Evolutionary conservation across 2,113 vertebrate genomes (phyloP), one percentile per base, ranked within the genome.

Genomic region (Formicarius rufipectus): DNA sequence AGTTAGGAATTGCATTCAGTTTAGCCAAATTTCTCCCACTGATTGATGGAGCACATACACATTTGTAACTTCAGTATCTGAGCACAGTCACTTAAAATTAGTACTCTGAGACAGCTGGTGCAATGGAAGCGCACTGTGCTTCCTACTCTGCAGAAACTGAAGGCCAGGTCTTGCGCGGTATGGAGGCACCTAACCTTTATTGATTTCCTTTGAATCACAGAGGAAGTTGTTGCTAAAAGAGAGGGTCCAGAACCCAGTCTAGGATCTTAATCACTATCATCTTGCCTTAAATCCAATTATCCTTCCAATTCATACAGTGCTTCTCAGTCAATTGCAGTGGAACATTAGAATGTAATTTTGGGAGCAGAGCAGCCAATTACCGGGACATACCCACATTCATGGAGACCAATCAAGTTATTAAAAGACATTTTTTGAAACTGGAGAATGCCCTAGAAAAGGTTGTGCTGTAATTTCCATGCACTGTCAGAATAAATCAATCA

Each of bases 391-490:
- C 53, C 52, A 88, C 52, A 77, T 81, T 94, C 33, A 37, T 3
- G 22, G 60, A 93, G 76, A 90, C 24, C 37, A 78, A 84, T 86
- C 56, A 89, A 74, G 75, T 39, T 52, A 87, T 72, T 81, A 74
- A 93, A 96, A 86, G 45, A 13, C 5, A n/a, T 72, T 87, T 87
- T 72, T 80, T 73, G 3, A 83, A 96, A 78, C 18, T 33, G 25
- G 20, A 95, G 42, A 59, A 68, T 96, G 72, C 31, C 72, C 83
- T 81, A 60, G 85, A 95, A 96, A 80, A 89, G 30, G 21, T 44
- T 90, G 20, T 27, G 37, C 68, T 84, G 40, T n/a, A 74, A 90
- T 96, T 95, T 94, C 72, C 35, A 86, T 71, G 40, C 56, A 28
- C 64, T 84, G 73, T 93, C 93, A 78, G 73, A 94, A 81, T 1